Evolutionary conservation across 2,113 vertebrate species (phyloP).

Genomic region (Chionodraco myersi): DNA sequence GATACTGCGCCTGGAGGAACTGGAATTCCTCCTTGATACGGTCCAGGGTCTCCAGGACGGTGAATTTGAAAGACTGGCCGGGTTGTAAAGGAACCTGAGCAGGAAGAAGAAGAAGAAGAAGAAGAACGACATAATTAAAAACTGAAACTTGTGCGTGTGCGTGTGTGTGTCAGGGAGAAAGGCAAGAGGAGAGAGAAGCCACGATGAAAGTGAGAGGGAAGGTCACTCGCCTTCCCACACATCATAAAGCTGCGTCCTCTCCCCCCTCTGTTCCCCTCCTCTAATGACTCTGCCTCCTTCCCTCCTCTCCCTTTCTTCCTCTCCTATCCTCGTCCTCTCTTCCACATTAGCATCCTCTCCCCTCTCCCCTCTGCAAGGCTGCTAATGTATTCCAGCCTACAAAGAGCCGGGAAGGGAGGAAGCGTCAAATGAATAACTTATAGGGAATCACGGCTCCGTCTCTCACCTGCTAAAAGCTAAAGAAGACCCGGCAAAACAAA

Average conservation of each 20-base stretch:
- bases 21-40: conserved; percentile 95
- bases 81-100: conserved; percentile 88
- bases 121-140: conserved; percentile 31
- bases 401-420: conserved; percentile 74
- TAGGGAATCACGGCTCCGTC: conserved; percentile 67
- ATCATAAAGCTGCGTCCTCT: conserved; percentile 72
- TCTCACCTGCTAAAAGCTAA: conserved; percentile 81
- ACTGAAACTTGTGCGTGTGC: conserved; percentile 6
- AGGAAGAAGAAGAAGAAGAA: not conserved
- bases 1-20: conserved; percentile 94
- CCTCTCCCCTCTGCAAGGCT: conserved; percentile 62
- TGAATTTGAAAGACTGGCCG: conserved; percentile 94
- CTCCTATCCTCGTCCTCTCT: conserved; percentile 43
- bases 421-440: conserved; percentile 81
- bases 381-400: conserved; percentile 80
- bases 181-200: conserved; percentile 43
- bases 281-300: conserved; percentile 74
- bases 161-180: conserved; percentile 36
- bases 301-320: conserved; percentile 54
- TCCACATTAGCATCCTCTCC: conserved; percentile 76
- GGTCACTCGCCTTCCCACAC: conserved; percentile 79
- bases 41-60: conserved; percentile 91
- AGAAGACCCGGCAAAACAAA: conserved; percentile 72
- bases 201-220: conserved; percentile 75
- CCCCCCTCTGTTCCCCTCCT: conserved; percentile 66